Base-by-base conservation (phyloP, 2,888 invertebrate species). In the Rhabditoides inermis region DNA sequence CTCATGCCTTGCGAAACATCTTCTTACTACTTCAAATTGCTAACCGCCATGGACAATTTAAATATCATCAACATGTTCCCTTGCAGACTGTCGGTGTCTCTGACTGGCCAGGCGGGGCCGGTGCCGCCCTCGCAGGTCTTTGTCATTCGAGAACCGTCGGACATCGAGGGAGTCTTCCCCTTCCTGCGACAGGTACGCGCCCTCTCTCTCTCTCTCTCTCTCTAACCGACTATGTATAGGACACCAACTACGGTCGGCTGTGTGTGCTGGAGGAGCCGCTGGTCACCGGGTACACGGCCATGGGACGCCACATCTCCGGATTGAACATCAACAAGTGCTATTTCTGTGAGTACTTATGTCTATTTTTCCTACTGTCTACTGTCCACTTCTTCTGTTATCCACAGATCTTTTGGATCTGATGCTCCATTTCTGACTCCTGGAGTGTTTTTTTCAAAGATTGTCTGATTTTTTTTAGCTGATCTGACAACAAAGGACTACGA, bases 241-340 rank as follows among this genome's bases (percentile, higher is more conserved):
- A 57, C 48, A 59, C 58, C 35, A 53, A 66, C 49, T 70, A 70
- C 52, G 70, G 70, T 18, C 45, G 53, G 22, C 54, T 70, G 20
- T 70, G 70, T 51, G 45, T 65, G 5, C 49, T 69, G 22, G 70
- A 70, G 35, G 65, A 69, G 50, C 71, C 70, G 1, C 49, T 72
- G 25, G 57, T 67, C 12, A 41, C 42, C 23, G 60, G 64, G 12
- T 71, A 56, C 52, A 63, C 68, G 3, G 70, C 69, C 15, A 63
- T 70, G 70, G 69, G 69, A 30, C 44, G 69, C 39, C 57, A 55
- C 15, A 55, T 68, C 22, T 35, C 55, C 15, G 64, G 65, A 18
- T 32, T 70, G n/a, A 39, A 45, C 20, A 61, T 55, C 10, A 45
- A 60, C 27, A 65, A 61, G 36, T 67, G 67, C 46, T 68, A 62